These are phyloP conservation scores for Scolopax mira DNA, from an alignment of 2,113 vertebrate genomes.

Conservation along the genomic window DNA sequence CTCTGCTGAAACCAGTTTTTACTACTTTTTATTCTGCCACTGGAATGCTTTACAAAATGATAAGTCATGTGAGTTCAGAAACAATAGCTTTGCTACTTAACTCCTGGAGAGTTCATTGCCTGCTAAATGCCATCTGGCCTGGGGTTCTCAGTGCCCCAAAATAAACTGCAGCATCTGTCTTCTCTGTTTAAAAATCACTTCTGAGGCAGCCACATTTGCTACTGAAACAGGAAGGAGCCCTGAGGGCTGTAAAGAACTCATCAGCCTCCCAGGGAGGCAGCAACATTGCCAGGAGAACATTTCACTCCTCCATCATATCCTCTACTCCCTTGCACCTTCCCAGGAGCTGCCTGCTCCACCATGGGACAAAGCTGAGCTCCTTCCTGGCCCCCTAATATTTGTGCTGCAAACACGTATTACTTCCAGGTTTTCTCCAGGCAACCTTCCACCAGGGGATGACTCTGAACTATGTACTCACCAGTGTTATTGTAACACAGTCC, in stretches of 20 bases:
- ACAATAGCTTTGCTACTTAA: constrained; percentile 5
- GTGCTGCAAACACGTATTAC: not conserved
- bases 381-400: not conserved
- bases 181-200: not conserved
- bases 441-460: not conserved
- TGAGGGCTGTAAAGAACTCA: not conserved
- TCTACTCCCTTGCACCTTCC: not conserved
- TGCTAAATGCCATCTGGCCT: constrained; percentile 5
- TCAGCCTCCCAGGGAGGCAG: not conserved
- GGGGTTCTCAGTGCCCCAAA: not conserved
- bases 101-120: not conserved
- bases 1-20: not conserved
- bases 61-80: not conserved
- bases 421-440: not conserved
- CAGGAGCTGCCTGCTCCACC: not conserved
- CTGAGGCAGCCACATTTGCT: not conserved
- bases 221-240: not conserved
- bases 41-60: not conserved
- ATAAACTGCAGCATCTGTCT: not conserved
- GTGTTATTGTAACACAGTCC: not conserved
- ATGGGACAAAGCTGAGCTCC: not conserved
- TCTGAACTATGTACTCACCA: not conserved
- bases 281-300: not conserved
- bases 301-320: not conserved
- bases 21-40: not conserved